Conservation (phyloP, 1,140 invertebrate genomes). For the Carposina sasakii region DNA sequence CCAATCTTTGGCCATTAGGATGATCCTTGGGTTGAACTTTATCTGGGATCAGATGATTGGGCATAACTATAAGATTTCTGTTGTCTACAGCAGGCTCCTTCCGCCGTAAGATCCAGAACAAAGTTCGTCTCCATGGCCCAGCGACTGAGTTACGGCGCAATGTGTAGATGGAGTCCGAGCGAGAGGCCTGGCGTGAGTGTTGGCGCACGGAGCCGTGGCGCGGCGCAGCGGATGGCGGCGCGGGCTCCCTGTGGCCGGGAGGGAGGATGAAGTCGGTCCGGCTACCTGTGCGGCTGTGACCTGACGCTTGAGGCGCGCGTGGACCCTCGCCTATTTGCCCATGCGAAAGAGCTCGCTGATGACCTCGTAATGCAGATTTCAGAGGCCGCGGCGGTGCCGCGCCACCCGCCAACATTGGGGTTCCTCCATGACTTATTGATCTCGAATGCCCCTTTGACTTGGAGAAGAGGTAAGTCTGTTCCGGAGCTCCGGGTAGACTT, state of each 20-base stretch:
- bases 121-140: constrained; percentile 78
- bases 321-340: constrained; percentile 82
- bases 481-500: constrained; percentile 69
- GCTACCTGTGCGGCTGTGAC: constrained; percentile 86
- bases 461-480: constrained; percentile 75
- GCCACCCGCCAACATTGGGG: constrained; percentile 68
- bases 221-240: constrained; percentile 63
- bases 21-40: constrained; percentile 84
- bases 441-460: constrained; percentile 78
- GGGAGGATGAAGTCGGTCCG: constrained; percentile 91
- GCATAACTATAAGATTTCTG: constrained; percentile 81
- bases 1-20: constrained; percentile 85
- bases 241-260: constrained; percentile 79
- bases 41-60: constrained; percentile 86
- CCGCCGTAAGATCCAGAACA: constrained; percentile 75
- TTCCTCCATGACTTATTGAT: constrained; percentile 86
- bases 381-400: constrained; percentile 69
- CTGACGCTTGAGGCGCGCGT: constrained; percentile 66
- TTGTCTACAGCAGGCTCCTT: constrained; percentile 78
- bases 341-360: constrained; percentile 89
- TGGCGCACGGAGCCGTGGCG: constrained; percentile 73
- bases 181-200: constrained; percentile 78
- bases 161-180: constrained; percentile 92
- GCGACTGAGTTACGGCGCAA: constrained; percentile 81
- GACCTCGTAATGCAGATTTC: constrained; percentile 80